Evolutionary conservation across 2,888 invertebrate genomes (phyloP), one percentile per base, ranked within the genome.

Genomic region (Entomobrya proxima): DNA sequence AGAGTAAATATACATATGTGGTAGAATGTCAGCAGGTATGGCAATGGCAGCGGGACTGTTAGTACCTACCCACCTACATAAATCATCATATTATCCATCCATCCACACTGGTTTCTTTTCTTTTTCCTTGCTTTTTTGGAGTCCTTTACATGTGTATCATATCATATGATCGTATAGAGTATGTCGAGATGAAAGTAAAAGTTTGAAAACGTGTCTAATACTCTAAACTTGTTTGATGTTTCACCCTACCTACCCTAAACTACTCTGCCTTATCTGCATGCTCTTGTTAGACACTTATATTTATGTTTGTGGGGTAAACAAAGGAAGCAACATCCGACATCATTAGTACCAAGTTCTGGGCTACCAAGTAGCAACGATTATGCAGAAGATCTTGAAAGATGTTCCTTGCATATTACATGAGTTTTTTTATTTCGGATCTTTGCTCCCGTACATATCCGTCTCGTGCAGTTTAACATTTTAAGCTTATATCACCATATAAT

Each of bases 331-430:
- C 58, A 77, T 77, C 61, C 58, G 61, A 77, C 58, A 61, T 77
- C 77, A 77, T 77, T 77, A 77, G 58, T 61, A 58, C 0, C 61
- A 77, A 58, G 58, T 77, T 77, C 40, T 77, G 37, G 40, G 21
- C 27, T 40, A n/a, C n/a, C n/a, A n/a, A n/a, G n/a, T n/a, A 21
- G 58, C 37, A 77, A 40, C 58, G 55, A 77, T 77, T 77, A 58
- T 58, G 44, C 32, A 40, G 27, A 61, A 77, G 40, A 77, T 40
- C 40, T 30, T 44, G 27, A 40, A 69, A 77, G 77, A 77, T 61
- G 58, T 27, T 75, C 64, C 50, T 67, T 78, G 78, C 67, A 78
- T 78, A 67, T 67, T 64, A 47, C 47, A 78, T 47, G 78, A 78
- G 78, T 30, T 78, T 78, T 75, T 74, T 75, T 37, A 27, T 76